Conservation (phyloP, 2,888 invertebrate genomes). For the Watsonalla binaria region DNA sequence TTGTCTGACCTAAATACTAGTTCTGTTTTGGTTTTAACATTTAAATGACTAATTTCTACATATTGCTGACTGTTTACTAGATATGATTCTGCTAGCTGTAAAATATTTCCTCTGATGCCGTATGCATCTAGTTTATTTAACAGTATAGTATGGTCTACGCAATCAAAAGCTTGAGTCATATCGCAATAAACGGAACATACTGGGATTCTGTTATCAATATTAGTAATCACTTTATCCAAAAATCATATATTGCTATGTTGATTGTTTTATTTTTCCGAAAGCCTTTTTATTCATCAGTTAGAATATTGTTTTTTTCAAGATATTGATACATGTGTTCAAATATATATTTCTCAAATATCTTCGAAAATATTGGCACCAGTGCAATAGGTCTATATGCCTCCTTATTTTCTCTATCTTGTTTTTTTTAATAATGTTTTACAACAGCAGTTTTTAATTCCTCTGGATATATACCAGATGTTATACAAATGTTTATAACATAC, state of each 20-base stretch:
- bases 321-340: neutral
- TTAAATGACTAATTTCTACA: neutral
- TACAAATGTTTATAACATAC: too few species aligned
- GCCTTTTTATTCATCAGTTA: neutral
- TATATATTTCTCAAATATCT: neutral
- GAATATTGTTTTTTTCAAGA: neutral
- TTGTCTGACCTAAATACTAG: too few species aligned
- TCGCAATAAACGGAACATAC: constrained; percentile 12
- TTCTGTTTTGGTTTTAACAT: neutral
- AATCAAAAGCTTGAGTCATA: constrained; percentile 16
- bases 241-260: constrained; percentile 4
- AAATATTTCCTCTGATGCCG: constrained; percentile 9
- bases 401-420: too few species aligned
- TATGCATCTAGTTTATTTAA: constrained; percentile 8
- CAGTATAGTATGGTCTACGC: constrained; percentile 9
- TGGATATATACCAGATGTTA: too few species aligned
- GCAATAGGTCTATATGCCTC: too few species aligned
- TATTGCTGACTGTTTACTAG: neutral
- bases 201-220: constrained; percentile 5
- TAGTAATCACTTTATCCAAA: constrained; percentile 1
- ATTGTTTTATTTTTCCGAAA: constrained; percentile 1
- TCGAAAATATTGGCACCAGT: too few species aligned
- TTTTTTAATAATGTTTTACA: too few species aligned
- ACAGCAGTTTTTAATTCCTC: too few species aligned
- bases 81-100: constrained; percentile 10